These are phyloP conservation scores for Smittia aterrima DNA, from an alignment of 2,888 invertebrate species.

Conservation along the genomic window DNA sequence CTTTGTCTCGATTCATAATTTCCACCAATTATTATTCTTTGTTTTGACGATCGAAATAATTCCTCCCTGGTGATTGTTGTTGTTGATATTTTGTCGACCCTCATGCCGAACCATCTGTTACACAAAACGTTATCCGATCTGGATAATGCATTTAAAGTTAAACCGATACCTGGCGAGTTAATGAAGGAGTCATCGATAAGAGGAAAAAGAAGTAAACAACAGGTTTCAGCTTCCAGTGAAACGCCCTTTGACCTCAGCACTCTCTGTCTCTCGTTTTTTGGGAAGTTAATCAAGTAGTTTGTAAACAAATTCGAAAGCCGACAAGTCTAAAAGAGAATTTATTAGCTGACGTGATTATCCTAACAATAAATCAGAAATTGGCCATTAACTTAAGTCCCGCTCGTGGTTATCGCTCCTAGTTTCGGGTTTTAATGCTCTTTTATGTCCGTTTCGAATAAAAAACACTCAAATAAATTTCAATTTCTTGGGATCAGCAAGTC, in stretches of 20 bases:
- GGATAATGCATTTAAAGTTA: background rate
- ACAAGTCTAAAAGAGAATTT: background rate
- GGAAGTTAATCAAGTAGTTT: background rate
- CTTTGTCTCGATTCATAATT: constrained; percentile 13
- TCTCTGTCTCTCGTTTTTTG: no score
- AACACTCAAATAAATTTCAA: constrained; percentile 26
- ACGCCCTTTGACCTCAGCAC: background rate
- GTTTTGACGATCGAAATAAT: constrained; percentile 10
- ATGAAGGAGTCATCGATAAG: constrained; percentile 17
- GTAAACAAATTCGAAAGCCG: constrained; percentile 5
- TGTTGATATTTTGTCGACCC: no score
- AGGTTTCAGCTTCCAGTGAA: background rate
- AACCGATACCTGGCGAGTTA: constrained; percentile 30
- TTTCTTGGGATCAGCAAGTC: constrained; percentile 24
- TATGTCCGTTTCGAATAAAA: constrained; percentile 6
- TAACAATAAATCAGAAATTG: background rate
- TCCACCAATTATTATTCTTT: constrained; percentile 18
- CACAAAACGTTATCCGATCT: background rate
- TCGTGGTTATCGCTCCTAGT: background rate
- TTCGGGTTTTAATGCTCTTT: background rate
- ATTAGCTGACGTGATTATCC: background rate
- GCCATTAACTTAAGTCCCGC: background rate
- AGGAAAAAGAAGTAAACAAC: background rate
- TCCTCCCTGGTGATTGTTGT: background rate
- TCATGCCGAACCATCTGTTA: constrained; percentile 27